Evolutionary conservation across 2,888 invertebrate species (phyloP), one percentile per base, ranked within the genome.

Genomic region (Chymomyza caudatula): DNA sequence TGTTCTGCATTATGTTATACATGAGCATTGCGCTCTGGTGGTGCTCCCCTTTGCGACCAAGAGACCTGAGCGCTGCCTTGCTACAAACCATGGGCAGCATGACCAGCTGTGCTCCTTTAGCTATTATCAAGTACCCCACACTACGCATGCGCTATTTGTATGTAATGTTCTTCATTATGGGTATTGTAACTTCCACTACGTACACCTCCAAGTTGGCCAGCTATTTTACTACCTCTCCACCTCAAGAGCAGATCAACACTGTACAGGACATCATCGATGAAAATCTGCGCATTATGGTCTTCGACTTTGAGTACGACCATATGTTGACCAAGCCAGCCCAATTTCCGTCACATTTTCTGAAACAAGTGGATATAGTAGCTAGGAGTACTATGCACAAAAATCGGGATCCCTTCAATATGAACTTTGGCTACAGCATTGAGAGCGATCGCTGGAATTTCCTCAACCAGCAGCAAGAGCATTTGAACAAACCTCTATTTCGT

Each of bases 371-470:
- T 4, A 43, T 62, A 6, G 65, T 66, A 0, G 59, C 57, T 11
- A 73, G 71, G 19, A 42, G 29, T 2, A 37, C 29, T 11, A 37
- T 37, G 29, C 29, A 37, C 11, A 1, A 11, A 0, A 11, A 75
- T 63, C 74, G 76, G 5, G 74, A 71, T 55, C 29, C 47, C 13
- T 58, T 82, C 4, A 79, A 80, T 19, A 76, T 65, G 0, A 67
- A 65, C 2, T 84, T 59, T 43, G 84, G 74, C 4, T 84, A 84
- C 57, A 74, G 73, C 11, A 29, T 69, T 4, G 68, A 73, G 20
- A 37, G 71, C 0, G 84, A 84, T 67, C 82, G 80, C 23, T 84
- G 82, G 80, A 3, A 51, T 2, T 84, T 84, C 56, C 54, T 82
- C 1, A 65, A 69, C 8, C 58, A 63, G 22, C 82, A 82, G 43